Evolutionary conservation across 2,888 invertebrate species (phyloP), one percentile per base, ranked within the genome.

Genomic region (Emesis russula): DNA sequence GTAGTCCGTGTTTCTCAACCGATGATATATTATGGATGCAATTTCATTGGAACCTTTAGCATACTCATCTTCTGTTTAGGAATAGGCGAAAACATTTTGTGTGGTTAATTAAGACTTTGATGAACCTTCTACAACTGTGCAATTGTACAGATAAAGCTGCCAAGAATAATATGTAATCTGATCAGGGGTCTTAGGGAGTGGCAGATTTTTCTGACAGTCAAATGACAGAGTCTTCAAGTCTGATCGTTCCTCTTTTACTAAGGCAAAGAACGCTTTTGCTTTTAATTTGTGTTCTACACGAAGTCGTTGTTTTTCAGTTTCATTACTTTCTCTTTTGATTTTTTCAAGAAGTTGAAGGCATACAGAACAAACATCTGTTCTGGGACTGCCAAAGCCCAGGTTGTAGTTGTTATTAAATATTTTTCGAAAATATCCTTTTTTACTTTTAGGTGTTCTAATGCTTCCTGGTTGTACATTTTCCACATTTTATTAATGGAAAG

Each of bases 401-500:
- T 90, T 87, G 63, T 79, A 89, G 70, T 83, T 18, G 58, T 80
- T 63, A 41, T 83, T 83, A 38, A 83, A 83, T 18, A 89, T 70
- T 58, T 83, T 77, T 53, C 90, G 78, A 38, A 90, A 91, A 71
- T 80, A 88, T 6, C 82, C 76, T 38, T 68, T 80, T 89, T 92
- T 41, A 90, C 91, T 81, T 74, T 86, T 58, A 87, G 82, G 68
- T 75, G 9, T 63, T 75, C 82, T 75, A 76, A 83, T 78, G 78
- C 80, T 78, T 83, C 78, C 7, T 53, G 25, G 85, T 90, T 93
- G 77, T 90, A 93, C 63, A 79, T 82, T 81, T 87, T 89, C 48
- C 79, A 87, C 84, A 93, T 80, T 77, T 92, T 93, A 73, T 88
- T 88, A 25, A 93, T 93, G 68, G 63, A 83, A 18, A 92, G 83